Evolutionary conservation across 2,113 vertebrate species (phyloP), one percentile per base, ranked within the genome.

Genomic region (Brachypteracias leptosomus): DNA sequence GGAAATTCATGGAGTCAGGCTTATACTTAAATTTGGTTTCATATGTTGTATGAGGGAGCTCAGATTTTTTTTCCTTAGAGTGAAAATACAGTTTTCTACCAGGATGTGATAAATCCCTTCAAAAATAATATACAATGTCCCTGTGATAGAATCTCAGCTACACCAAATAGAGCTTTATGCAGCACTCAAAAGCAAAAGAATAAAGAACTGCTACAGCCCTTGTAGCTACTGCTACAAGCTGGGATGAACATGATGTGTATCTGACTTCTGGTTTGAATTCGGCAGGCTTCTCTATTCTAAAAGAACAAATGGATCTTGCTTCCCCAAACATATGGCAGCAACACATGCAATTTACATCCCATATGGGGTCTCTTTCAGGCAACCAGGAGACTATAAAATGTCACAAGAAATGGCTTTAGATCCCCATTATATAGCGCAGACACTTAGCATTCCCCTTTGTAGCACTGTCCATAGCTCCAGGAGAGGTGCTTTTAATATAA

Each of bases 261-360:
- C 79, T 83, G 67, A 71, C 46, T 90, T 74, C 58, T 95, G 82
- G 85, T 92, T 88, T 93, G 70, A 89, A 95, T 95, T 94, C 94
- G 85, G 86, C 76, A 95, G 91, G 44, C 89, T 87, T 76, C 77
- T 92, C 85, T 88, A 15, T 84, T 92, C 93, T 83, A 59, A 92
- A 91, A 92, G 85, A 93, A 93, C 92, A 96, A 97, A 96, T 33
- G 38, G 57, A 77, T 89, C 85, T 62, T 73, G 40, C 87, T 82
- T 97, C 61, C 90, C 65, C 73, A 67, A 85, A 79, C 96, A 97
- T 95, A 97, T 95, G 95, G 94, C 7, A 83, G 72, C 67, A 94
- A 66, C 76, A 94, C 88, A 52, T 80, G 71, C 72, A 90, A 95
- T 89, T 97, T 96, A 90, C 62, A 87, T 95, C 74, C 96, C 92